phyloP scores from a whole-genome alignment of 1,140 invertebrate genomes.

The Monochamus saltuarius region DNA sequence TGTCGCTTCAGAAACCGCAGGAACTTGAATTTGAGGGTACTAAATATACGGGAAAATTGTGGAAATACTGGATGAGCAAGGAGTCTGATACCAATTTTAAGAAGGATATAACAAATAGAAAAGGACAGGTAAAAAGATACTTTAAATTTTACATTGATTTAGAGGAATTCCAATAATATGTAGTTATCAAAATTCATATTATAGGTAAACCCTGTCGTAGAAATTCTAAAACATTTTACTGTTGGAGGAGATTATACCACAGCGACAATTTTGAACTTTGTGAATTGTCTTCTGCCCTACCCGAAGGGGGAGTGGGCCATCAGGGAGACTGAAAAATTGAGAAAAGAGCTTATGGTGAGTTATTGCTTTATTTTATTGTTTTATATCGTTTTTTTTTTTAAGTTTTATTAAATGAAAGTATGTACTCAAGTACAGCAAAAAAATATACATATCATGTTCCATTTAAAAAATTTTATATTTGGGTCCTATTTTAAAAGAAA shows the following conservation, averaged over 20 bases:
- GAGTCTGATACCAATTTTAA: constrained; percentile 64
- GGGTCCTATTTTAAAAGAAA: no score
- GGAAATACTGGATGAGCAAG: constrained; percentile 74
- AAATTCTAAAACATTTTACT: constrained; percentile 61
- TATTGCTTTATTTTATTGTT: not conserved
- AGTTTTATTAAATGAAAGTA: no score
- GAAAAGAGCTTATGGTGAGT: constrained; percentile 61
- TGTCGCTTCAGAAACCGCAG: constrained; percentile 34
- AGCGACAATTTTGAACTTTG: constrained; percentile 66
- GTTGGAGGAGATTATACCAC: constrained; percentile 63
- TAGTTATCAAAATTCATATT: not conserved
- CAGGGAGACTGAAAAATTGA: constrained; percentile 60
- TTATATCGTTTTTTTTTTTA: constrained; percentile 10
- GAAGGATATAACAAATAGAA: constrained; percentile 61
- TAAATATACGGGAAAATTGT: constrained; percentile 65
- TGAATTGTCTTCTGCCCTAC: constrained; percentile 64
- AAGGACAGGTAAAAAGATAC: constrained; percentile 47
- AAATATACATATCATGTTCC: no score
- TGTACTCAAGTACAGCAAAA: no score
- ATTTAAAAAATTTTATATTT: no score
- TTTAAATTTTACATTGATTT: not conserved
- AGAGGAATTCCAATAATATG: not conserved
- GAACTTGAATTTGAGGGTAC: constrained; percentile 60
- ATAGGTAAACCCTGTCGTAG: constrained; percentile 53
- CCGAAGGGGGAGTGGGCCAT: constrained; percentile 65